Percentiles rank a stretch among this genome's conserved stretches.
These are phyloP conservation scores for Mionectes macconnelli DNA, from an alignment of 2,113 vertebrate genomes.

Conservation along the genomic window DNA sequence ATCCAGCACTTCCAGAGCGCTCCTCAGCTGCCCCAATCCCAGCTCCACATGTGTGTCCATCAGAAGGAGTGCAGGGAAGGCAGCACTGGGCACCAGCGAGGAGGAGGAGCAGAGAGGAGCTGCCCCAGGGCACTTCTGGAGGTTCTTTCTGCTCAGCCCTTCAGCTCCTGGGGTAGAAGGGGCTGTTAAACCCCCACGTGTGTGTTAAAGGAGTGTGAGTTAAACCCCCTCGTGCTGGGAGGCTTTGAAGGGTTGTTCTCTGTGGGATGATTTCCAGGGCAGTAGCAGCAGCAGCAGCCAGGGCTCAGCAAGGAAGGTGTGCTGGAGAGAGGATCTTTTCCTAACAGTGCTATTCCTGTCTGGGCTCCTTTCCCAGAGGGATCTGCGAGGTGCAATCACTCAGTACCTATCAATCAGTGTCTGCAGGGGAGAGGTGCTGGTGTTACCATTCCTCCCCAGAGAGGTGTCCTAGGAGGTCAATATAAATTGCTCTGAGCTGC, in stretches of 20 bases:
- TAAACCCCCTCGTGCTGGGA: rapidly evolving
- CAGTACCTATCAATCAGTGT: background rate
- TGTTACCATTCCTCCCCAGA: background rate
- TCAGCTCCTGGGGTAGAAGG: background rate
- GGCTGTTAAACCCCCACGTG: background rate
- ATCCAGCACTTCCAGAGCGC: background rate
- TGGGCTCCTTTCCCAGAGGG: background rate
- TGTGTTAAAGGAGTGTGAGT: rapidly evolving
- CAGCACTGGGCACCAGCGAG: background rate
- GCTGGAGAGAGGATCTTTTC: background rate
- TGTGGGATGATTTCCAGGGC: background rate
- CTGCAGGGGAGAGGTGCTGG: background rate
- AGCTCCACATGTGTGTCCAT: background rate
- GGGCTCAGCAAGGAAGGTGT: background rate
- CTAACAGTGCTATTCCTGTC: background rate
- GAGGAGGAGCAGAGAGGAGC: background rate
- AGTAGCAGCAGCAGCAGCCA: background rate
- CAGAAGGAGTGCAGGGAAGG: background rate
- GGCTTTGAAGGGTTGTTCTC: background rate
- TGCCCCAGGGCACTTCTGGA: background rate
- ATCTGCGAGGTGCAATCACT: background rate
- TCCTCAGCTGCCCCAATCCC: background rate
- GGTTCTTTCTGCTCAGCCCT: background rate
- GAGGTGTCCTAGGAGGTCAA: background rate
- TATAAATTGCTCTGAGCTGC: background rate